Conservation (phyloP, 2,888 invertebrate genomes). For the Caenorhabditis sp. region DNA sequence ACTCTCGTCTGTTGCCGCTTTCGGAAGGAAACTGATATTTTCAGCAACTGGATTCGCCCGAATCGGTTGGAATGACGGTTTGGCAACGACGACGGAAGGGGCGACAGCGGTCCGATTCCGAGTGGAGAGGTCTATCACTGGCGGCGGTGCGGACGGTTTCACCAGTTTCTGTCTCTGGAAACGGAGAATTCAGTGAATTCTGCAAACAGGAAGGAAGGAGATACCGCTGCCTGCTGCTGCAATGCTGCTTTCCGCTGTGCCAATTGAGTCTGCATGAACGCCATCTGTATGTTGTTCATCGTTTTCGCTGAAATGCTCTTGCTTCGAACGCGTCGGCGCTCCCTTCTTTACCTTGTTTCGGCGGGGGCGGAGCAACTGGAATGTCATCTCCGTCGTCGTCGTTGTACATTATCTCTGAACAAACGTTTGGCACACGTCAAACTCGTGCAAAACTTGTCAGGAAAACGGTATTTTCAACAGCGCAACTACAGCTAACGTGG, state of each 20-base stretch:
- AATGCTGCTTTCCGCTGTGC: conserved; percentile 69
- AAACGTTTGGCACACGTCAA: not conserved
- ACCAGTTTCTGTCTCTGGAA: conserved; percentile 44
- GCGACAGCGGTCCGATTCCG: conserved; percentile 20
- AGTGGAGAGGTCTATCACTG: conserved; percentile 63
- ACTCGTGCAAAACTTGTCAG: not conserved
- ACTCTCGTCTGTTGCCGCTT: conserved; percentile 74
- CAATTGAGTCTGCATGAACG: conserved; percentile 75
- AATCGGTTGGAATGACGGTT: conserved; percentile 29
- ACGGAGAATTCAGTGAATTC: not conserved
- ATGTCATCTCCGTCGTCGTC: conserved; percentile 61
- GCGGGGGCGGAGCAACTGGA: conserved; percentile 31
- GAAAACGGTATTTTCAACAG: not conserved
- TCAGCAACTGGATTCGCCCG: conserved; percentile 52
- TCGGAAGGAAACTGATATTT: conserved; percentile 68
- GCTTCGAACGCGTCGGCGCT: no score
- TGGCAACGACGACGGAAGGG: not conserved
- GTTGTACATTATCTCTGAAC: conserved; percentile 32
- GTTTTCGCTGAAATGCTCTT: conserved; percentile 45
- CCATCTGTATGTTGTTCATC: conserved; percentile 66
- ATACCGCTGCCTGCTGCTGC: conserved; percentile 53
- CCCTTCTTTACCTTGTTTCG: conserved; percentile 53
- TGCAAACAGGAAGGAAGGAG: not conserved
- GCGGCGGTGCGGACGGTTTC: conserved; percentile 48
- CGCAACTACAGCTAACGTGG: not conserved